These are phyloP conservation scores for Lasioglossum pauxillum DNA, from an alignment of 2,888 invertebrate species.

Conservation along the genomic window DNA sequence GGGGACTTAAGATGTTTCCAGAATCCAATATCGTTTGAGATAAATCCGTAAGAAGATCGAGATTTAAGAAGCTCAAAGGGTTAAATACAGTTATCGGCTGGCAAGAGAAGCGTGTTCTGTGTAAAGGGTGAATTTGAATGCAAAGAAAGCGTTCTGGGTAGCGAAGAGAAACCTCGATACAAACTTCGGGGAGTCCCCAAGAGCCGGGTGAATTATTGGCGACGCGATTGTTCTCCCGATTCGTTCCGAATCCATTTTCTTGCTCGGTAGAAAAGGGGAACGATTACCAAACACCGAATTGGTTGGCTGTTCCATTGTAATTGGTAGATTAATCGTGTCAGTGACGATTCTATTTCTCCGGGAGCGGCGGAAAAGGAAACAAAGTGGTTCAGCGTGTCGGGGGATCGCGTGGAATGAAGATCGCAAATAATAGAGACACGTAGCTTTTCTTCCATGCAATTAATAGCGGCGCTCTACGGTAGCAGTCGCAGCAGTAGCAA, in stretches of 20 bases:
- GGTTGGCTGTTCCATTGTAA: slow-evolving; percentile 55
- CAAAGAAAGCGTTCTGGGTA: background rate
- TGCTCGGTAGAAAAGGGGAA: background rate
- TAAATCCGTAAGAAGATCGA: background rate
- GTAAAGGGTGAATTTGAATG: background rate
- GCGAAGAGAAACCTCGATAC: background rate
- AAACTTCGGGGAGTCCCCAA: background rate
- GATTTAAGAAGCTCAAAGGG: background rate
- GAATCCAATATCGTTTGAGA: background rate
- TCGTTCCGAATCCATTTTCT: slow-evolving; percentile 42
- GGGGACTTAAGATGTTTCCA: background rate
- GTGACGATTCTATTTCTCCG: slow-evolving; percentile 49
- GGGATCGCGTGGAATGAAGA: slow-evolving; percentile 42
- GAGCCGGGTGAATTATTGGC: slow-evolving; percentile 28
- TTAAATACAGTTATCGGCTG: background rate
- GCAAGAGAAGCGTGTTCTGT: background rate
- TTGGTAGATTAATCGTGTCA: slow-evolving; percentile 58
- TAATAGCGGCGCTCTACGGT: slow-evolving; percentile 1
- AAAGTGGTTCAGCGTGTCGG: slow-evolving; percentile 7
- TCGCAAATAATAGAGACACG: slow-evolving; percentile 25
- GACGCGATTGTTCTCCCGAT: slow-evolving; percentile 26
- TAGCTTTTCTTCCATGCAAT: slow-evolving; percentile 26
- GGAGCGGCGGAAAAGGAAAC: background rate
- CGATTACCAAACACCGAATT: slow-evolving; percentile 51
- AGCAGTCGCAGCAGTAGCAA: background rate